phyloP scores from a whole-genome alignment of 2,888 invertebrate species.

The Anthophora plumipes region DNA sequence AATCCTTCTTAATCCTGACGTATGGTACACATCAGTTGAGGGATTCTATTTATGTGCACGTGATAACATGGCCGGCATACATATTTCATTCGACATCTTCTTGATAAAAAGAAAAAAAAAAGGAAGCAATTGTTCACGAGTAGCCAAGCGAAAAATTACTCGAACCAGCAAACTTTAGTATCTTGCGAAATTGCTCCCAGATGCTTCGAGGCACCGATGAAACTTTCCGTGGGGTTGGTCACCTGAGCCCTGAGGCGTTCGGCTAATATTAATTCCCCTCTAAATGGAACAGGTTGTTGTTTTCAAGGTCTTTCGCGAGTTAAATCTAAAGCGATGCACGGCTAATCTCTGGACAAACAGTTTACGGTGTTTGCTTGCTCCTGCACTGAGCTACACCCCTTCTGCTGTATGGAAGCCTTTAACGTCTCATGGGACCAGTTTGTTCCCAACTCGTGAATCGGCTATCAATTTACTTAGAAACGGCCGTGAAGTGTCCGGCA shows the following conservation, averaged over 20 bases:
- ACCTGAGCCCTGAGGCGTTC: conserved; percentile 69
- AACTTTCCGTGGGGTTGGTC: conserved; percentile 61
- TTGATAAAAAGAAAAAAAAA: neutral
- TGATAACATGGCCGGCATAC: neutral
- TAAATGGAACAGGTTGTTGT: conserved; percentile 62
- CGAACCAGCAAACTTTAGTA: conserved; percentile 63
- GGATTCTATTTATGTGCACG: neutral
- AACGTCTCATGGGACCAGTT: conserved; percentile 80
- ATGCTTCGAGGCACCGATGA: conserved; percentile 35
- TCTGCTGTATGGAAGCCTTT: conserved; percentile 61
- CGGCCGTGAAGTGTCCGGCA: conserved; percentile 30
- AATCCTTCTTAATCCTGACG: neutral
- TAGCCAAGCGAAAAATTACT: conserved; percentile 75
- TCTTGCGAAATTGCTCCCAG: conserved; percentile 74
- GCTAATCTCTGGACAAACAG: conserved; percentile 82
- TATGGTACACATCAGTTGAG: neutral
- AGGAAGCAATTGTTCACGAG: conserved; percentile 47
- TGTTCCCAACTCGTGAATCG: conserved; percentile 79
- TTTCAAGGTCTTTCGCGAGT: conserved; percentile 67
- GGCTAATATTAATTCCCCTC: conserved; percentile 32
- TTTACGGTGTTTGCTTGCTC: conserved; percentile 81
- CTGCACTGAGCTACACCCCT: conserved; percentile 50
- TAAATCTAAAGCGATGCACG: conserved; percentile 73
- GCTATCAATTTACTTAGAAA: conserved; percentile 81
- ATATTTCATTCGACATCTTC: conserved; percentile 13